phyloP scores from a whole-genome alignment of 1,140 invertebrate genomes.

The Euglossa dilemma region DNA sequence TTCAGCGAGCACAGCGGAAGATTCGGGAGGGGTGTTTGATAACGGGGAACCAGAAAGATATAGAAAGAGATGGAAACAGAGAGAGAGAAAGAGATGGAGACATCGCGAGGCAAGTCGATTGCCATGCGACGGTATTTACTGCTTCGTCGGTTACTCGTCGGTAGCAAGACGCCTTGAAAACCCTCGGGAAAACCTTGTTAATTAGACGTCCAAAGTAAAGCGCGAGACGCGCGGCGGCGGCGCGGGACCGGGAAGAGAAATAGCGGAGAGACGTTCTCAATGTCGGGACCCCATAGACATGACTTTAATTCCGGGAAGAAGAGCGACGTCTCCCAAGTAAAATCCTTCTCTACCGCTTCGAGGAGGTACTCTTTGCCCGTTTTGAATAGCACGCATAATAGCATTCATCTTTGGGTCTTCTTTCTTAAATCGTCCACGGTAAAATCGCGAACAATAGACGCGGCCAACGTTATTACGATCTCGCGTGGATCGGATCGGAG shows the following conservation, averaged over 20 bases:
- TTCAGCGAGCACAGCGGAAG: background rate
- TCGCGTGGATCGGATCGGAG: background rate
- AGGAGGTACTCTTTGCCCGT: background rate
- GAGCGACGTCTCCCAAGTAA: conserved; percentile 40
- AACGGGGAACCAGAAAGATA: background rate
- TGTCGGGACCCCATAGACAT: conserved; percentile 49
- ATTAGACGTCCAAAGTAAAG: conserved; percentile 60
- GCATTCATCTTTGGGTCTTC: conserved; percentile 27
- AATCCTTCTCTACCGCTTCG: background rate
- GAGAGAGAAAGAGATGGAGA: background rate
- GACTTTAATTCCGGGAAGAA: conserved; percentile 53
- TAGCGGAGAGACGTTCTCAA: conserved; percentile 47
- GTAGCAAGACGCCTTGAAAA: conserved; percentile 32
- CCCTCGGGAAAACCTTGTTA: conserved; percentile 58
- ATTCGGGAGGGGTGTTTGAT: background rate
- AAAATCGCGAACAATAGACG: conserved; percentile 30
- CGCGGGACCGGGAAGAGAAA: conserved; percentile 31
- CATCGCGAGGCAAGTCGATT: background rate
- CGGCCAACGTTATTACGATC: background rate
- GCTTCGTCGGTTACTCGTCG: conserved; percentile 31
- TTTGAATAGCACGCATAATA: conserved; percentile 46
- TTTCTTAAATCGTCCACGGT: conserved; percentile 26
- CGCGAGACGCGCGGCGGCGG: conserved; percentile 45
- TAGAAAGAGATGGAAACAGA: no score
- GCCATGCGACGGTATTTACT: conserved; percentile 41